phyloP scores from a whole-genome alignment of 2,797 vertebrate species.

The Catharus ustulatus region DNA sequence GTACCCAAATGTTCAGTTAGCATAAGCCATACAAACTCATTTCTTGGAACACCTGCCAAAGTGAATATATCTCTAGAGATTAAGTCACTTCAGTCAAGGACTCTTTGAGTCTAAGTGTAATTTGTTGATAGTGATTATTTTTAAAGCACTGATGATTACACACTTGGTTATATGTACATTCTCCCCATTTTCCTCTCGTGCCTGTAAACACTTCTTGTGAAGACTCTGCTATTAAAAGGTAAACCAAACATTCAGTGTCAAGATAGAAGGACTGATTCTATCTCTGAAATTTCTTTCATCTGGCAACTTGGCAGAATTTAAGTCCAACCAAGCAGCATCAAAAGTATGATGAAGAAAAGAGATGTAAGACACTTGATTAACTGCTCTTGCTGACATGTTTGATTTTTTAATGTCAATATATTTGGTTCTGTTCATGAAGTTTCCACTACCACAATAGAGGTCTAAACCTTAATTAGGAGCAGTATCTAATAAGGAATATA shows the following conservation, averaged over 20 bases:
- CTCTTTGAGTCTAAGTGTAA: neutral
- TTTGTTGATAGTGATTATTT: slow-evolving; percentile 42
- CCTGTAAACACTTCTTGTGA: neutral
- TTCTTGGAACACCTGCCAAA: slow-evolving; percentile 3
- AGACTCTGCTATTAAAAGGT: neutral
- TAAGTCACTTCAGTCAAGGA: slow-evolving; percentile 16
- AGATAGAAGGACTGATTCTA: neutral
- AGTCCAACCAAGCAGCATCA: neutral
- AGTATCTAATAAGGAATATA: neutral
- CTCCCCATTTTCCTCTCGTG: neutral
- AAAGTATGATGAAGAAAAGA: neutral
- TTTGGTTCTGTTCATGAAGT: neutral
- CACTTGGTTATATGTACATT: neutral
- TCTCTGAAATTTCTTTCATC: neutral
- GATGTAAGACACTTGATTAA: neutral
- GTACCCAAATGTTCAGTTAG: neutral
- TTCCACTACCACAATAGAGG: neutral
- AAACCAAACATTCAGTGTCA: neutral
- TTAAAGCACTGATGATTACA: neutral
- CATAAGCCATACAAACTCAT: neutral
- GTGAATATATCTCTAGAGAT: neutral
- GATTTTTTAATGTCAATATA: neutral
- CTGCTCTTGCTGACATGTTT: neutral
- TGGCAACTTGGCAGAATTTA: neutral
- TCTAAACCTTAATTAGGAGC: neutral